Evolutionary conservation across 2,888 invertebrate species (phyloP), one percentile per base, ranked within the genome.

Genomic region (Hirtodrosophila trivittata): DNA sequence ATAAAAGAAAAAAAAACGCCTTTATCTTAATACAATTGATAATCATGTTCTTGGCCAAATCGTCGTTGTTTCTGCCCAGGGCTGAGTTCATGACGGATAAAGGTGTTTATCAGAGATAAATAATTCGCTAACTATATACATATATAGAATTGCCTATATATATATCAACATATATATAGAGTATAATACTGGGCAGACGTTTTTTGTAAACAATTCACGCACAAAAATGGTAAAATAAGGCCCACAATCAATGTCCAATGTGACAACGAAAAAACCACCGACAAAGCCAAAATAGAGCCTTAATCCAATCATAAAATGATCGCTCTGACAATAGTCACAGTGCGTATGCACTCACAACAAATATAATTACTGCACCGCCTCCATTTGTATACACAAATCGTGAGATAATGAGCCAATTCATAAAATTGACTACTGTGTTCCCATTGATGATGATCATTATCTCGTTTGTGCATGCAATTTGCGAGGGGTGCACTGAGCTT

Each of bases 121-220:
- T 1, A 16, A 37, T 41, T 30, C 9, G 14, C 38, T 21, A 30
- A 12, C 37, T 49, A 13, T 51, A 35, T 54, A 72, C 71, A 57
- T 50, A 65, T 52, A 56, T 43, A 60, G 41, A 16, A 9, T 35
- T 51, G 49, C 57, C 38, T 83, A 65, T 77, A 83, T 81, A 83
- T 80, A 21, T 21, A 21, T n/a, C n/a, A n/a, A 21, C 2, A 5
- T 21, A 21, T 21, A 21, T 21, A 21, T n/a, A n/a, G n/a, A 75
- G 58, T 35, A 18, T 64, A 87, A 87, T 81, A 83, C 87, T 89
- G 89, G 89, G 89, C 89, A 90, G 89, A 89, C 89, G 89, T 89
- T 89, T 89, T 89, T 89, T 89, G 89, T 89, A 89, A 89, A 89
- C 87, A 88, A 87, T 89, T 89, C 89, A 89, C 89, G 89, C 89